phyloP scores from a whole-genome alignment of 2,113 vertebrate species.

The Psittacus erithacus region DNA sequence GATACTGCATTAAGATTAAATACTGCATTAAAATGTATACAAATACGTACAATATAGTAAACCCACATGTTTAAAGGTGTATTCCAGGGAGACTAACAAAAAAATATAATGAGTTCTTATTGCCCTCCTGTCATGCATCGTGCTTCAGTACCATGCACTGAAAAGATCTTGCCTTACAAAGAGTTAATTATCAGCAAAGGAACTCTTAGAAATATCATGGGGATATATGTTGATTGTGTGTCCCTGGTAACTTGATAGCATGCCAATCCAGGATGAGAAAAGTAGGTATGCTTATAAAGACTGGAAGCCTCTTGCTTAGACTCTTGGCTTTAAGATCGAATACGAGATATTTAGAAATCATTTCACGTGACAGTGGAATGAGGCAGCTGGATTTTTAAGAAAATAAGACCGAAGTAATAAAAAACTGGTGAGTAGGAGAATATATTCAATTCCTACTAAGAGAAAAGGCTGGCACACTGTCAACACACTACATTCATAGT shows the following conservation, averaged over 20 bases:
- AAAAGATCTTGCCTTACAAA: not conserved
- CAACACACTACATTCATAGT: not conserved
- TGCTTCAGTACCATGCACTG: not conserved
- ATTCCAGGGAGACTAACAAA: not conserved
- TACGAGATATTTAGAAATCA: slow-evolving; percentile 8
- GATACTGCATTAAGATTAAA: not conserved
- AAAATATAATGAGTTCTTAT: not conserved
- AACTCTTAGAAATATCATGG: not conserved
- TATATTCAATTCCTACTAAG: not conserved
- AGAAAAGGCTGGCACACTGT: not conserved
- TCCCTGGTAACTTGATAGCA: slow-evolving; percentile 8
- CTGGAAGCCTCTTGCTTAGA: not conserved
- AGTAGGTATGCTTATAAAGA: not conserved
- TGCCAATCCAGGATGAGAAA: slow-evolving; percentile 1
- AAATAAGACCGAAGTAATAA: slow-evolving; percentile 12
- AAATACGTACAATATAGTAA: not conserved
- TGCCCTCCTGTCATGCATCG: not conserved
- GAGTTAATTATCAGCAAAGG: not conserved
- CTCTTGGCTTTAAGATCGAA: not conserved
- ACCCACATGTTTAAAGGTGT: not conserved
- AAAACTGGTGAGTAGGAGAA: not conserved
- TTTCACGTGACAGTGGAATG: not conserved
- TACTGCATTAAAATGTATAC: not conserved
- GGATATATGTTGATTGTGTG: not conserved
- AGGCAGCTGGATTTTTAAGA: slow-evolving; percentile 22